phyloP scores from a whole-genome alignment of 2,888 invertebrate genomes.

The Cordilura impudica region DNA sequence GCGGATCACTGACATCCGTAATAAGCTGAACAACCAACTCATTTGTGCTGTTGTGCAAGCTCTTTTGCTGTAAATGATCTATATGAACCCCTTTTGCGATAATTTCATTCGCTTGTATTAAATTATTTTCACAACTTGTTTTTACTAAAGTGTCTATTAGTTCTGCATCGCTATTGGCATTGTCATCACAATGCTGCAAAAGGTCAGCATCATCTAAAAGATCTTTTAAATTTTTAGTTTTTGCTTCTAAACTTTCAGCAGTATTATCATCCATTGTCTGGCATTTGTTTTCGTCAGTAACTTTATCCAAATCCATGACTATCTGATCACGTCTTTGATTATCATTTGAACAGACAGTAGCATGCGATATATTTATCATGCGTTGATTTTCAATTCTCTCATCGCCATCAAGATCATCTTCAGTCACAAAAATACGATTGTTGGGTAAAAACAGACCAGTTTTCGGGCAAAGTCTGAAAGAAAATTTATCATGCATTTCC shows the following conservation, averaged over 20 bases:
- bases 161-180: constrained; percentile 78
- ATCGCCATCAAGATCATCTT: constrained; percentile 7
- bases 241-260: constrained; percentile 67
- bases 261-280: constrained; percentile 34
- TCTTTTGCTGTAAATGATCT: constrained; percentile 61
- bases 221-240: constrained; percentile 76
- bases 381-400: constrained; percentile 10
- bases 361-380: not conserved
- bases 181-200: constrained; percentile 76
- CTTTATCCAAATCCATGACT: constrained; percentile 11
- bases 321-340: not conserved
- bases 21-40: constrained; percentile 82
- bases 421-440: constrained; percentile 24
- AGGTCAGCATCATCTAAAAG: constrained; percentile 75
- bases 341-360: not conserved
- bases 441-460: constrained; percentile 74
- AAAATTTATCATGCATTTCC: constrained; percentile 5
- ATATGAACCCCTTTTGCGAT: constrained; percentile 65
- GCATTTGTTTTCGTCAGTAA: not conserved
- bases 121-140: constrained; percentile 82
- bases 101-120: constrained; percentile 73
- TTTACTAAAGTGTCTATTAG: constrained; percentile 82
- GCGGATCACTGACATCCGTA: constrained; percentile 79
- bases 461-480: constrained; percentile 73
- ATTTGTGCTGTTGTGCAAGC: constrained; percentile 70